Evolutionary conservation across 2,888 invertebrate genomes (phyloP).

Genomic region (Philereme vetulata): DNA sequence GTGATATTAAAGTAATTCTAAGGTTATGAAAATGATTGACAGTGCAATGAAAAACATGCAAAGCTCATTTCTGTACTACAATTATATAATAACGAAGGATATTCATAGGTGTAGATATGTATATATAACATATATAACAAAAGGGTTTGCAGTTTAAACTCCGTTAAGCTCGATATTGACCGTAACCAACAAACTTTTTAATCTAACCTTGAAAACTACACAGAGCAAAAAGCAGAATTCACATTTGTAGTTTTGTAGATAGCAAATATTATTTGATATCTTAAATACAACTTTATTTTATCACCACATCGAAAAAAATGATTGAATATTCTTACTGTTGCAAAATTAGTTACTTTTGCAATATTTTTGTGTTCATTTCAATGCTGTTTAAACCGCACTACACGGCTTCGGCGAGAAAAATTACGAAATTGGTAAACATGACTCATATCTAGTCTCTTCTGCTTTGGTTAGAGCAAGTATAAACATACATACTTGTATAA

Average conservation of each 20-base stretch:
- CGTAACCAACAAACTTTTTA: neutral
- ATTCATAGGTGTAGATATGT: slow-evolving; percentile 8
- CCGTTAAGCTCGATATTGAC: neutral
- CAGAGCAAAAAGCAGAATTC: neutral
- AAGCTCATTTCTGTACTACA: slow-evolving; percentile 8
- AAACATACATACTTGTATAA: too few species aligned
- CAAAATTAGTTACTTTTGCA: slow-evolving; percentile 6
- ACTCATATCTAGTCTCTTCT: slow-evolving; percentile 35
- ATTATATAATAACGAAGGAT: slow-evolving; percentile 7
- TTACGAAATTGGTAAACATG: slow-evolving; percentile 16
- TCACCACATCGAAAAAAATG: neutral
- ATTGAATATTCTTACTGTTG: slow-evolving; percentile 10
- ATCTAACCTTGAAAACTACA: neutral
- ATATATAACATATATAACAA: neutral
- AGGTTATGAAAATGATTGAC: slow-evolving; percentile 27
- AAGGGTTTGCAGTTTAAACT: neutral
- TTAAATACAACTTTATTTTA: neutral
- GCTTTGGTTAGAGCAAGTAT: slow-evolving; percentile 13
- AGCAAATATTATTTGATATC: neutral
- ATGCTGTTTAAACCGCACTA: neutral
- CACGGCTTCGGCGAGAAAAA: slow-evolving; percentile 7
- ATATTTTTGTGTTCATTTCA: slow-evolving; percentile 4
- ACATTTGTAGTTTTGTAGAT: neutral
- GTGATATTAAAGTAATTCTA: slow-evolving; percentile 1
- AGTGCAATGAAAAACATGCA: slow-evolving; percentile 37